Evolutionary conservation across 2,888 invertebrate genomes (phyloP).

Genomic region (Lymantria dispar): DNA sequence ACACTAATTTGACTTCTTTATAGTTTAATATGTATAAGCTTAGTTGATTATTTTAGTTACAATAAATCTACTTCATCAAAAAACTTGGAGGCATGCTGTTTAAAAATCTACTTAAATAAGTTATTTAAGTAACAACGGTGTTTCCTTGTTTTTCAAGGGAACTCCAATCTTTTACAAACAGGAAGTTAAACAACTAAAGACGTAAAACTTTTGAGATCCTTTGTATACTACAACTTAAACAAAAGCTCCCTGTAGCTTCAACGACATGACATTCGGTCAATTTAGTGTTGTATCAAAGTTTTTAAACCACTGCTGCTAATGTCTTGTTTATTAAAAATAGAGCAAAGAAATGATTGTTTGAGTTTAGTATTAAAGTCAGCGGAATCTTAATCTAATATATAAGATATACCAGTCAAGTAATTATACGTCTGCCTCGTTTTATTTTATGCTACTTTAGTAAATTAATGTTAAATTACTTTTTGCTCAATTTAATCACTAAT

Average conservation of each 20-base stretch:
- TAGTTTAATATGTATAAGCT: not conserved
- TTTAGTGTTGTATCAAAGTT: conserved; percentile 15
- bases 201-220: conserved; percentile 34
- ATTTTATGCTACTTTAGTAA: no score
- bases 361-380: no score
- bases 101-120: conserved; percentile 8
- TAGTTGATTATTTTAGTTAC: not conserved
- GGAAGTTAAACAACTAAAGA: conserved; percentile 39
- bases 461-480: no score
- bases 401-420: no score
- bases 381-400: no score
- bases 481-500: no score
- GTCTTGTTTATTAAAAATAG: no score
- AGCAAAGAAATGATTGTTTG: no score
- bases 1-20: no score
- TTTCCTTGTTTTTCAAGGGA: conserved; percentile 36
- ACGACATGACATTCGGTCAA: conserved; percentile 28
- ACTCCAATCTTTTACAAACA: conserved; percentile 35
- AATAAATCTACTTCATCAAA: not conserved
- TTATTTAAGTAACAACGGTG: conserved; percentile 38
- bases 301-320: conserved; percentile 3
- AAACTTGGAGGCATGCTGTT: not conserved
- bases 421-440: no score
- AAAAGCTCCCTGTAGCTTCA: conserved; percentile 23
- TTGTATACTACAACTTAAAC: conserved; percentile 28